Percentiles rank a stretch among this genome's conserved stretches.
Evolutionary conservation across 2,797 vertebrate genomes (phyloP).

Genomic region (Hoplostethus atlanticus): DNA sequence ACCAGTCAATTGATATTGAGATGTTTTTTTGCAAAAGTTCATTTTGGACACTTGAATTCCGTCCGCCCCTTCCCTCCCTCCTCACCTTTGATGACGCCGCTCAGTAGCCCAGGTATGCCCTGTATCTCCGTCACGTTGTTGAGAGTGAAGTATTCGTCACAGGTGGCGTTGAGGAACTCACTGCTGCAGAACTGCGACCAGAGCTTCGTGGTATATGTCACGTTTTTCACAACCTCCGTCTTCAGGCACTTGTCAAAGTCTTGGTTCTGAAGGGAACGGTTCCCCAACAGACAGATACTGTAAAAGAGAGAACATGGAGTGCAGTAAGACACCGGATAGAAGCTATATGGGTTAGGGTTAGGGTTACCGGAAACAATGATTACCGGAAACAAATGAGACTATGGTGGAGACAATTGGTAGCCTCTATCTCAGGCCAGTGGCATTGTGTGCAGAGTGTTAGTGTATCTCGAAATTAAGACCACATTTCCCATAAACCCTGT

Average conservation of each 20-base stretch:
- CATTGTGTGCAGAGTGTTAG: too few relatives aligned
- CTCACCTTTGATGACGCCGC: constrained; percentile 88
- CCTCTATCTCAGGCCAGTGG: too few relatives aligned
- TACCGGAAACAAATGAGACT: too few relatives aligned
- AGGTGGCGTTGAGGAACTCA: constrained; percentile 74
- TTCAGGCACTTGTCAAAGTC: constrained; percentile 88
- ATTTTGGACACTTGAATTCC: too few relatives aligned
- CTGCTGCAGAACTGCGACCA: constrained; percentile 88
- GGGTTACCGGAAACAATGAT: too few relatives aligned
- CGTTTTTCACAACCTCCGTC: constrained; percentile 70
- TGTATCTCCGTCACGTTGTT: constrained; percentile 91
- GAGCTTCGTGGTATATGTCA: constrained; percentile 76
- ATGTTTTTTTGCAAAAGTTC: too few relatives aligned
- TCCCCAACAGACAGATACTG: constrained; percentile 94
- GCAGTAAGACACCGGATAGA: neutral
- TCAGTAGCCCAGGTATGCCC: constrained; percentile 91
- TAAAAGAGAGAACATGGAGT: constrained; percentile 13
- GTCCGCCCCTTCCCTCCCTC: neutral
- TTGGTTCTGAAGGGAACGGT: constrained; percentile 87
- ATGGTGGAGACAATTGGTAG: too few relatives aligned
- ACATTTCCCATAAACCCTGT: too few relatives aligned
- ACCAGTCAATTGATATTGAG: too few relatives aligned
- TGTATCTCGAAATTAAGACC: too few relatives aligned
- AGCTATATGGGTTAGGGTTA: too few relatives aligned
- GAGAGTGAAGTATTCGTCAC: constrained; percentile 87